Evolutionary conservation across 2,797 vertebrate genomes (phyloP), one percentile per base, ranked within the genome.

Genomic region (Sebastes kiyomatsui): DNA sequence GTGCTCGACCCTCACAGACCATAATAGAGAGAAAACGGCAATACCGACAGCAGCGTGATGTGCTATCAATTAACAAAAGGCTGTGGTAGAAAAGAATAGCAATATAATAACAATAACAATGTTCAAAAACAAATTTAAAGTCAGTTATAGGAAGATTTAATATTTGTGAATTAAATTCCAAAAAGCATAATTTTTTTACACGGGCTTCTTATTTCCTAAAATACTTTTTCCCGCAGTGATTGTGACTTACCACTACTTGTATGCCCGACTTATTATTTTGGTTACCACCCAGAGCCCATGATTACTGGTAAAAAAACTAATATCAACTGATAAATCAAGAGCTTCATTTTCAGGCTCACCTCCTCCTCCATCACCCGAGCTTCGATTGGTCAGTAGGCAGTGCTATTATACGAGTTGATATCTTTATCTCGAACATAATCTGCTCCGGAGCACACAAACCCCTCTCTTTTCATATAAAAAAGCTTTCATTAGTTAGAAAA

Each of bases 21-120:
- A 0, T 42, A 42, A 42, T 42, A 42, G 38, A 42, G 13, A 42
- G 38, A 42, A 0, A 49, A 49, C 6, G 6, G 0, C 16, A 20
- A 20, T 49, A 3, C 18, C 46, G 16, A 16, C 46, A 20, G 46
- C 46, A 49, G 46, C 0, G 0, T 49, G 46, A 16, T 49, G 46
- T 18, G 46, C 16, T 20, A 49, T 49, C 18, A 20, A 49, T 49
- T 49, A 49, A 49, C 46, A 49, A 49, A 49, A 49, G 16, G 7
- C 7, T 49, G 18, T 20, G 18, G 18, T 20, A 49, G 0, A 49
- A 49, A 20, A 18, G 18, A 49, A 1, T 49, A 49, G 38, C 38
- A 42, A 42, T 42, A 42, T 42, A 42, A 0, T 42, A 42, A 6
- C 38, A 0, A 0, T 16, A 42, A 42, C 0, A 42, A 42, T 54